Conservation (phyloP, 1,140 invertebrate species). For the Drosophila sp. region DNA sequence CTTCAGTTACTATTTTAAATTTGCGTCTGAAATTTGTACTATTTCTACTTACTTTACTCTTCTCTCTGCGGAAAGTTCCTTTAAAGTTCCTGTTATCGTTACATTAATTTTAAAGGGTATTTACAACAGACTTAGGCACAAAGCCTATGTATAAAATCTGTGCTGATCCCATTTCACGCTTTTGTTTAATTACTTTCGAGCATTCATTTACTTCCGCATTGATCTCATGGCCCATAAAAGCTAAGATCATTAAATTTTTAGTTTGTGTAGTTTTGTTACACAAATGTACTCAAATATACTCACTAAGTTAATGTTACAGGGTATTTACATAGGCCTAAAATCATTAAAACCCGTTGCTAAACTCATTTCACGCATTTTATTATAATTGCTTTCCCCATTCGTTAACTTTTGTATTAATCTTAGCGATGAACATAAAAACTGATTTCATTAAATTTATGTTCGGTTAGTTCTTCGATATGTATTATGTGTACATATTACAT, state of each 20-base stretch:
- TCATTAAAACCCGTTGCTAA: constrained; percentile 1
- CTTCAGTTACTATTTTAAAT: too few species aligned
- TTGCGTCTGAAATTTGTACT: too few species aligned
- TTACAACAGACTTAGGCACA: background rate
- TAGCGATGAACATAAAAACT: too few species aligned
- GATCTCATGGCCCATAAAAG: background rate
- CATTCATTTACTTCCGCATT: constrained; percentile 16
- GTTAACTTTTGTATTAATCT: background rate
- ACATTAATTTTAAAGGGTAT: background rate
- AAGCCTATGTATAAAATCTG: background rate
- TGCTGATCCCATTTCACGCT: constrained; percentile 9
- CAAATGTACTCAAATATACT: too few species aligned
- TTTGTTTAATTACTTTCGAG: background rate
- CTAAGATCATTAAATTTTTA: constrained; percentile 16
- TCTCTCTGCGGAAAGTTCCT: too few species aligned
- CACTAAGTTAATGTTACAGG: background rate
- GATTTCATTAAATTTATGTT: background rate
- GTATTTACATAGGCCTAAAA: background rate
- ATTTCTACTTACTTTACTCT: too few species aligned
- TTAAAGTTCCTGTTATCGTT: background rate
- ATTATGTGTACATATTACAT: too few species aligned
- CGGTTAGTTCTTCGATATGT: background rate
- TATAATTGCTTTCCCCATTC: constrained; percentile 9
- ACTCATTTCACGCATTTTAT: constrained; percentile 7
- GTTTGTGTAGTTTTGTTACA: background rate